These are phyloP conservation scores for Coptodon bakossiorum DNA, from an alignment of 2,113 vertebrate species.

Conservation along the genomic window DNA sequence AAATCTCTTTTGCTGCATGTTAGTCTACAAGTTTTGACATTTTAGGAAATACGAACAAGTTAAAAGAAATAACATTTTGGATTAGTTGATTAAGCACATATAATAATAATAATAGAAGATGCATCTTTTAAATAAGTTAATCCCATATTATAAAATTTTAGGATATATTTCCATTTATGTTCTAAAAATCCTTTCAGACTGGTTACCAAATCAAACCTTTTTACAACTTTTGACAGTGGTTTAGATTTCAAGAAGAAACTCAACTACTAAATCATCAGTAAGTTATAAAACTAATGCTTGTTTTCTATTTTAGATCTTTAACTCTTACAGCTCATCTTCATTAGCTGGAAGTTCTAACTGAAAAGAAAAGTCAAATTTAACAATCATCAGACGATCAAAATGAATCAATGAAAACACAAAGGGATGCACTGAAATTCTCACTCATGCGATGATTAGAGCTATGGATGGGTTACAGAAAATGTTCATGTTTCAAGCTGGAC, in stretches of 20 bases:
- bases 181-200: not conserved
- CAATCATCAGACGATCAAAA: not conserved
- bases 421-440: not conserved
- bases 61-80: not conserved
- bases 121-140: not conserved
- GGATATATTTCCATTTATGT: not conserved
- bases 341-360: not conserved
- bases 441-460: not conserved
- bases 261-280: not conserved
- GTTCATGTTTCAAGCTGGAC: not conserved
- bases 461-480: not conserved
- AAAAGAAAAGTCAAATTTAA: not conserved
- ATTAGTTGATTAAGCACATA: not conserved
- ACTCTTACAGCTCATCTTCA: not conserved
- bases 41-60: not conserved
- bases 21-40: not conserved
- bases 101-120: not conserved
- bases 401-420: not conserved
- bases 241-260: not conserved
- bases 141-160: not conserved
- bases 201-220: not conserved
- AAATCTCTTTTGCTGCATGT: not conserved
- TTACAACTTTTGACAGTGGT: rapidly evolving
- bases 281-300: not conserved
- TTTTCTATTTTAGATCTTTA: not conserved